Conservation (phyloP, 2,113 vertebrate species). For the Sinocyclocheilus anophthalmus region DNA sequence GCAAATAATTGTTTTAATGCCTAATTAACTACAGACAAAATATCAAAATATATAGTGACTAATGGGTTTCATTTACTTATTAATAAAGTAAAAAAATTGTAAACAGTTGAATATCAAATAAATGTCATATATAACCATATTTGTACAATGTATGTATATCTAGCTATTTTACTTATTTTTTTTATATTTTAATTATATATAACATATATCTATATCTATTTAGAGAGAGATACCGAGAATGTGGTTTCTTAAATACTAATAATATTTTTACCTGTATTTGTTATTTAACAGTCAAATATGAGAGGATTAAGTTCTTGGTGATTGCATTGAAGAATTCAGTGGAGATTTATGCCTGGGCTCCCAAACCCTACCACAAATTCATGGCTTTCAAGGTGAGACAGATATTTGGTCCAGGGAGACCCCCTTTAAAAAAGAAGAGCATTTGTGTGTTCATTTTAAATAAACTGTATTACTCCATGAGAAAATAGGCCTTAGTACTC, state of each 20-base stretch:
- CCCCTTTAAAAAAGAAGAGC: not conserved
- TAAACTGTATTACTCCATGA: not conserved
- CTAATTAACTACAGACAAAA: not conserved
- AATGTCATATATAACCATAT: too few relatives aligned
- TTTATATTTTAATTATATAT: too few relatives aligned
- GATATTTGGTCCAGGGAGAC: not conserved
- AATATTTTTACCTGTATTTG: conserved; percentile 15
- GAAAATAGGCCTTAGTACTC: not conserved
- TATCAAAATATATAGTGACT: too few relatives aligned
- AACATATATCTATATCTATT: too few relatives aligned
- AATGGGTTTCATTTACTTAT: too few relatives aligned
- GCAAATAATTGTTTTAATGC: not conserved
- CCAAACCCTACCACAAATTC: conserved; percentile 99
- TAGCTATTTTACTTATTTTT: too few relatives aligned
- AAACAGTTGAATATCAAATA: too few relatives aligned
- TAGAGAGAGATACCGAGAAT: too few relatives aligned
- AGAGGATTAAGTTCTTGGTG: conserved; percentile 98
- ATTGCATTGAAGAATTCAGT: conserved; percentile 97
- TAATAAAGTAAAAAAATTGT: too few relatives aligned
- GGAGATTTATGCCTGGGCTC: conserved; percentile 98
- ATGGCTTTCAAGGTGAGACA: conserved; percentile 97
- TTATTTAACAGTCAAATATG: conserved; percentile 88
- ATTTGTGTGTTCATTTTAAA: not conserved
- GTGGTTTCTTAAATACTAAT: not conserved
- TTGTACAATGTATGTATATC: too few relatives aligned